Evolutionary conservation across 53 echinoderm and acorn worm genomes (phyloP).

Genomic region (Mesocentrotus franciscanus): DNA sequence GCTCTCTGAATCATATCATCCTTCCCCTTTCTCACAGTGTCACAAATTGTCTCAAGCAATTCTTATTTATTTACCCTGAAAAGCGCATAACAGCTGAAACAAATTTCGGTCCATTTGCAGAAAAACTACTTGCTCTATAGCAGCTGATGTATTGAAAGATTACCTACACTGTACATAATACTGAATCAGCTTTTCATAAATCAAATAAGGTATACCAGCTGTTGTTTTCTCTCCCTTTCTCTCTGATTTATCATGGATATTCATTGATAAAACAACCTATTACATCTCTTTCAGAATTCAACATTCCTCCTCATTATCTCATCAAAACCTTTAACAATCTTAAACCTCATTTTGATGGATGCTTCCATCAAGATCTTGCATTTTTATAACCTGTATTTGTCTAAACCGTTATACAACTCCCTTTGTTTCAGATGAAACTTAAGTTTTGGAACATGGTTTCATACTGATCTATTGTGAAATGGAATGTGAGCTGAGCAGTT

Average conservation of each 20-base stretch:
- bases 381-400: neutral
- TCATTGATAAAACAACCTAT: conserved; percentile 40
- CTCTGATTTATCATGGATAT: conserved; percentile 23
- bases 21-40: neutral
- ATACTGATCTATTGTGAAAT: neutral
- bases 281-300: conserved; percentile 37
- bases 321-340: neutral
- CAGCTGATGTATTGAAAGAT: conserved; percentile 46
- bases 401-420: neutral
- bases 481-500: neutral
- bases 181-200: conserved; percentile 42
- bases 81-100: conserved; percentile 26
- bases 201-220: conserved; percentile 33
- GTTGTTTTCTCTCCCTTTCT: conserved; percentile 18
- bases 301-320: conserved; percentile 26
- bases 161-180: conserved; percentile 48
- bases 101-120: conserved; percentile 29
- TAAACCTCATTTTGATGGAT: conserved; percentile 13
- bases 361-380: neutral
- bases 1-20: conserved; percentile 38
- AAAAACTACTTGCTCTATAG: neutral
- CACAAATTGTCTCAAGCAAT: conserved; percentile 23
- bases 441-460: neutral
- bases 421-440: neutral
- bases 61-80: conserved; percentile 39